Evolutionary conservation across 2,113 vertebrate genomes (phyloP).

Genomic region (Thunnus thynnus): DNA sequence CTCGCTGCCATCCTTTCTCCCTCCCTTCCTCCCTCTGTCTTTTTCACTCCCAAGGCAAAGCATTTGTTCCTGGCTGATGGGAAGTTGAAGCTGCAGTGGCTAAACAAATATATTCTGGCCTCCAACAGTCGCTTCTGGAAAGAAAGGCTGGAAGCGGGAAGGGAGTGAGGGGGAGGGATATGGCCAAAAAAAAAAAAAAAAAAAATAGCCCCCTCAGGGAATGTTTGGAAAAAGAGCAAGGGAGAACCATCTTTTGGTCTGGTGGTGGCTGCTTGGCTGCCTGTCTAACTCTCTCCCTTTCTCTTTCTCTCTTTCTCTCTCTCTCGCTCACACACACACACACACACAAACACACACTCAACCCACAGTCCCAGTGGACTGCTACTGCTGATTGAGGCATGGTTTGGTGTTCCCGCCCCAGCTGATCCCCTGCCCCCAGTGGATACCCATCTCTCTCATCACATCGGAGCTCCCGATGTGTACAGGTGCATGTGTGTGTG

Average conservation of each 20-base stretch:
- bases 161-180: conserved; percentile 17
- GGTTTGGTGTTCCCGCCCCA: conserved; percentile 70
- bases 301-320: neutral
- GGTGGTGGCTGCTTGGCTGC: conserved; percentile 79
- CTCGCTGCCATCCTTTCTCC: conserved; percentile 31
- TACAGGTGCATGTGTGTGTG: conserved; percentile 20
- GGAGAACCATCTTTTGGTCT: conserved; percentile 70
- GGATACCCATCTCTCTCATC: conserved; percentile 67
- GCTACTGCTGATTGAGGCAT: conserved; percentile 71
- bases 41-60: conserved; percentile 68
- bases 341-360: conserved; percentile 34
- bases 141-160: conserved; percentile 41
- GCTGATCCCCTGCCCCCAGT: conserved; percentile 73
- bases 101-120: conserved; percentile 80
- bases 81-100: conserved; percentile 71
- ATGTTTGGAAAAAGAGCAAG: conserved; percentile 82
- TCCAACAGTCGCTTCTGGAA: conserved; percentile 61
- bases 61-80: conserved; percentile 75
- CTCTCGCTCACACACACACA: conserved; percentile 17
- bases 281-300: conserved; percentile 29
- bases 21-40: conserved; percentile 35
- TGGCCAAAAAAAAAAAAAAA: conserved; percentile 45
- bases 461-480: conserved; percentile 29
- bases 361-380: conserved; percentile 62
- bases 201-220: conserved; percentile 64